Percentiles rank a stretch among this genome's conserved stretches.
These are phyloP conservation scores for Trissoscelio sp. DNA, from an alignment of 2,888 invertebrate species.

Conservation along the genomic window DNA sequence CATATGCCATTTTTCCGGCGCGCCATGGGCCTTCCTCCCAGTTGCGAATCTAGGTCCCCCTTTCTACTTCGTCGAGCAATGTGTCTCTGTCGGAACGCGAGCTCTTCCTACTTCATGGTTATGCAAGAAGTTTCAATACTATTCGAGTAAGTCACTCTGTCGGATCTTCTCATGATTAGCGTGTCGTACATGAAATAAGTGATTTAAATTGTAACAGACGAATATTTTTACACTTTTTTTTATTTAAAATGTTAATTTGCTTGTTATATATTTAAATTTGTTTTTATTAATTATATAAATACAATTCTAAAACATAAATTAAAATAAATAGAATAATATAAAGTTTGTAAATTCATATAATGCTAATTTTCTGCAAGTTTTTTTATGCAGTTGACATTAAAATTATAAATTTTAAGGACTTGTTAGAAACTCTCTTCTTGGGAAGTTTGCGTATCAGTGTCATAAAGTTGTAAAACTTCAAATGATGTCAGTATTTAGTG, in stretches of 20 bases:
- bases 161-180: constrained; percentile 29
- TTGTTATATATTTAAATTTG: not conserved
- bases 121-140: constrained; percentile 58
- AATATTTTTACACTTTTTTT: constrained; percentile 20
- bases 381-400: too few species aligned
- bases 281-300: not conserved
- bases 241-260: too few species aligned
- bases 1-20: too few species aligned
- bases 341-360: too few species aligned
- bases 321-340: too few species aligned
- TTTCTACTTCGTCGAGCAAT: constrained; percentile 59
- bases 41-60: constrained; percentile 62
- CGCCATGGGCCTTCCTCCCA: constrained; percentile 33
- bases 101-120: constrained; percentile 58
- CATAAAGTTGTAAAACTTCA: constrained; percentile 11
- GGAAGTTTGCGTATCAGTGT: constrained; percentile 20
- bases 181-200: constrained; percentile 19
- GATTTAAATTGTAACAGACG: constrained; percentile 5
- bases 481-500: constrained; percentile 20
- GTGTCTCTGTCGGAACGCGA: constrained; percentile 42
- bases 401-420: constrained; percentile 9
- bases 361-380: too few species aligned
- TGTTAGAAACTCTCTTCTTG: not conserved
- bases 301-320: not conserved
- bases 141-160: constrained; percentile 11